Percentiles rank a stretch among this genome's conserved stretches.
Evolutionary conservation across 2,888 invertebrate species (phyloP).

Genomic region (Blastobasis lacticolella): DNA sequence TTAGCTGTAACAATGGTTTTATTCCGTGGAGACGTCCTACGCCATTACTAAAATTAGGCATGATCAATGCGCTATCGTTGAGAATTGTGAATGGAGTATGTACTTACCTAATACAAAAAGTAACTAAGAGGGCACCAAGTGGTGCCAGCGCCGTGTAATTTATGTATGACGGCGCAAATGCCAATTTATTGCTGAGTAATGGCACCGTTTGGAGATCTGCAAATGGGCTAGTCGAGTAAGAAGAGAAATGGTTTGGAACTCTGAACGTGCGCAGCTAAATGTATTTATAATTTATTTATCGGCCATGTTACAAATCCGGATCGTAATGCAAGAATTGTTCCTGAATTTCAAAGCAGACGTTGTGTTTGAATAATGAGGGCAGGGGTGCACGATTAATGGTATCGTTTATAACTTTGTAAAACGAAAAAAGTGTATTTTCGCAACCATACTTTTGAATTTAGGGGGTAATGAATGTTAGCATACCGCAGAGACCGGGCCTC

Average conservation of each 20-base stretch:
- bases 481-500: not conserved
- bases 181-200: constrained; percentile 75
- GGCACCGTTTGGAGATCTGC: constrained; percentile 71
- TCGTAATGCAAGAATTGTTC: constrained; percentile 51
- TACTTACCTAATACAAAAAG: constrained; percentile 36
- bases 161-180: constrained; percentile 73
- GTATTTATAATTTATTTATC: constrained; percentile 72
- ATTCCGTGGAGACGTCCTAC: too few relatives aligned
- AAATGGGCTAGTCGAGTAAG: constrained; percentile 69
- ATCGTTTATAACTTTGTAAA: not conserved
- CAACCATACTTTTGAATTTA: not conserved
- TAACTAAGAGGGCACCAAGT: constrained; percentile 56
- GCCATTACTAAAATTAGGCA: too few relatives aligned
- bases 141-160: constrained; percentile 64
- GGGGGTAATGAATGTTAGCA: not conserved
- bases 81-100: too few relatives aligned
- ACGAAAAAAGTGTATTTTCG: too few relatives aligned
- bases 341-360: constrained; percentile 24
- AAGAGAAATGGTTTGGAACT: constrained; percentile 67
- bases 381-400: constrained; percentile 11
- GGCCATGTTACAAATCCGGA: constrained; percentile 57
- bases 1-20: too few relatives aligned
- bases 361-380: constrained; percentile 34
- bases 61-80: too few relatives aligned
- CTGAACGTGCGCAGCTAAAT: constrained; percentile 52